phyloP scores from a whole-genome alignment of 92 coral and sea anemone genomes.

The Galaxea fascicularis region DNA sequence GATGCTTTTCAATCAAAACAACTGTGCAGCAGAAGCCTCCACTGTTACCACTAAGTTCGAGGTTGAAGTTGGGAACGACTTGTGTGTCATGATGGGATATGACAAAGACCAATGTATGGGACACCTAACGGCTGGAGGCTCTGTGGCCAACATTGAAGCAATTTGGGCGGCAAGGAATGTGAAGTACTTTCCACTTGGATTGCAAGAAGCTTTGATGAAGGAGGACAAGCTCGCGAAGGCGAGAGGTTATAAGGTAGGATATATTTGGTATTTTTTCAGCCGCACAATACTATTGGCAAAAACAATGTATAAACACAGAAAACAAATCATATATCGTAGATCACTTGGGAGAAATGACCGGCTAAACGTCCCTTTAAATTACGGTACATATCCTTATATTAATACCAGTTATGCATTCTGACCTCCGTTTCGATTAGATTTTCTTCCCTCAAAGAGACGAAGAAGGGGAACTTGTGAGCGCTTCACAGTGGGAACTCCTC shows the following conservation, averaged over 20 bases:
- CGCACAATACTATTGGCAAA: too few species aligned
- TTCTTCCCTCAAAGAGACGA: conserved; percentile 63
- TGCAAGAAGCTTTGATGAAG: conserved; percentile 76
- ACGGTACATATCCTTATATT: too few species aligned
- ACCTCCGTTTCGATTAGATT: conserved; percentile 8
- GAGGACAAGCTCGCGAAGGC: conserved; percentile 69
- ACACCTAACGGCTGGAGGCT: conserved; percentile 82
- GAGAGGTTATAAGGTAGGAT: conserved; percentile 38
- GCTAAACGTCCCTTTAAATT: too few species aligned
- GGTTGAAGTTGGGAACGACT: conserved; percentile 78
- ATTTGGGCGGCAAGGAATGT: conserved; percentile 91
- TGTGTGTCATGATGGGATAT: conserved; percentile 90
- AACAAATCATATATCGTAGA: too few species aligned
- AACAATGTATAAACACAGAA: too few species aligned
- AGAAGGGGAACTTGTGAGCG: conserved; percentile 55
- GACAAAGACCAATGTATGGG: conserved; percentile 73
- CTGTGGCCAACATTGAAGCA: conserved; percentile 94
- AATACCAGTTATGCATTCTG: not conserved
- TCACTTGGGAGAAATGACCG: too few species aligned
- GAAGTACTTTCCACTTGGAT: conserved; percentile 85
- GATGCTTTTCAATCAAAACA: conserved; percentile 88
- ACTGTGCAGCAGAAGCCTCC: conserved; percentile 83
- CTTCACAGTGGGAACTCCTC: conserved; percentile 84
- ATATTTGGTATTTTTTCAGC: too few species aligned
- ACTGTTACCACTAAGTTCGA: conserved; percentile 82